Conservation (phyloP, 2,113 vertebrate genomes). For the Lagopus muta region DNA sequence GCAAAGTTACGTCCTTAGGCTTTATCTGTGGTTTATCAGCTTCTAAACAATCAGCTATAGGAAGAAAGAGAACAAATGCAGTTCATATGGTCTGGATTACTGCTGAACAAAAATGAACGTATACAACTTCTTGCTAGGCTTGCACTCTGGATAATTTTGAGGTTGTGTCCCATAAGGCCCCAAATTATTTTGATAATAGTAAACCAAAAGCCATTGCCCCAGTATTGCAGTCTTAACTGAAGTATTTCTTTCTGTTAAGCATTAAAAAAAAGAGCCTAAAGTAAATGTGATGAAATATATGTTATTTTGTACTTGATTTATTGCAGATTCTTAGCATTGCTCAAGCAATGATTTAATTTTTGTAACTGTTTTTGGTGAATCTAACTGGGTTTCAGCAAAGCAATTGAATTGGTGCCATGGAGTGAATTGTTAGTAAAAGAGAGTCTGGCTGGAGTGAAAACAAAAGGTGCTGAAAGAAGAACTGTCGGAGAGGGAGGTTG, state of each 20-base stretch:
- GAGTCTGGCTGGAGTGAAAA: not conserved
- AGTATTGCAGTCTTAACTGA: not conserved
- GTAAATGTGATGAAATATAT: not conserved
- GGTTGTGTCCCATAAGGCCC: not conserved
- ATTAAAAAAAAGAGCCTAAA: not conserved
- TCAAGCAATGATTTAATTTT: not conserved
- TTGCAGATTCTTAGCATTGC: slow-evolving; percentile 7
- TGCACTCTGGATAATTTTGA: not conserved
- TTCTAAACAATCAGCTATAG: not conserved
- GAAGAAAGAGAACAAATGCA: not conserved
- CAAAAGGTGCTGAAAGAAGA: slow-evolving; percentile 32
- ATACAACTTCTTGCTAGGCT: not conserved
- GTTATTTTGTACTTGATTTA: not conserved
- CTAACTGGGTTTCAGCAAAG: slow-evolving; percentile 47
- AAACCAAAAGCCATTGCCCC: not conserved
- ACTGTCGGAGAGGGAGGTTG: not conserved
- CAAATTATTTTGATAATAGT: not conserved
- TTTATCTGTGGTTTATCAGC: not conserved
- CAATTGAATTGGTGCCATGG: not conserved
- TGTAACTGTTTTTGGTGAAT: not conserved
- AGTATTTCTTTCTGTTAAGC: not conserved
- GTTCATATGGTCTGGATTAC: not conserved
- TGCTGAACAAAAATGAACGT: not conserved
- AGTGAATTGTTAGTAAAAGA: slow-evolving; percentile 7
- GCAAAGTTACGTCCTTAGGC: not conserved